Evolutionary conservation across 2,888 invertebrate genomes (phyloP), one percentile per base, ranked within the genome.

Genomic region (Synergus japonicus): DNA sequence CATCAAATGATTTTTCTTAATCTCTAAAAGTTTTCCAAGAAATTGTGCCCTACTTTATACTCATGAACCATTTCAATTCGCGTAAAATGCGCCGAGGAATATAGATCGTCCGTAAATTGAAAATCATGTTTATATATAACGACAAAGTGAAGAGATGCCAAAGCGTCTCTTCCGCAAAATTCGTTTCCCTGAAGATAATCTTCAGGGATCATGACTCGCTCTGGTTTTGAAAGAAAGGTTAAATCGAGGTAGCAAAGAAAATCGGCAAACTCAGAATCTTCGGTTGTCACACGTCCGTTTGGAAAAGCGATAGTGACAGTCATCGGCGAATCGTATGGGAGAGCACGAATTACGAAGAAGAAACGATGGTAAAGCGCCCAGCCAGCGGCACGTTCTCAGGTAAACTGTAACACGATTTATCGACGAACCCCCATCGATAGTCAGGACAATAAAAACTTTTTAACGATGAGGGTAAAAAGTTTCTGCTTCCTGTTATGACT

Each of bases 221-320:
- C 44, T 67, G 46, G 44, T 67, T 44, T 44, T 67, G 67, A 22
- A 67, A 67, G 66, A 44, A 67, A 67, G 67, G 46, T 67, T 67
- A 67, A 67, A 46, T 67, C 67, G 46, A 67, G 67, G 46, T n/a
- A 67, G 67, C 18, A 67, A 46, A 67, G 46, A 22, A 67, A 67
- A 67, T 37, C 67, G 46, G 46, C 22, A 67, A 67, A 67, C 67
- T 46, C 67, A 67, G 67, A 46, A 67, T 67, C 46, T 22, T 67
- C 44, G 67, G 46, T 67, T 67, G 46, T 67, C 67, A 44, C 22
- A 18, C 76, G 77, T 66, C 76, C 77, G 41, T 43, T 69, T 66
- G 69, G 76, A 76, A 78, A 83, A 82, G 80, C 79, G 83, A 82
- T 81, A 78, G 82, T 80, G 82, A 83, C 82, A 81, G 81, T 82